A percentile compares a stretch with the other conserved stretches of the same genome.
These are phyloP conservation scores for Penaeus vannamei DNA, from an alignment of 1,140 invertebrate species.

Conservation along the genomic window DNA sequence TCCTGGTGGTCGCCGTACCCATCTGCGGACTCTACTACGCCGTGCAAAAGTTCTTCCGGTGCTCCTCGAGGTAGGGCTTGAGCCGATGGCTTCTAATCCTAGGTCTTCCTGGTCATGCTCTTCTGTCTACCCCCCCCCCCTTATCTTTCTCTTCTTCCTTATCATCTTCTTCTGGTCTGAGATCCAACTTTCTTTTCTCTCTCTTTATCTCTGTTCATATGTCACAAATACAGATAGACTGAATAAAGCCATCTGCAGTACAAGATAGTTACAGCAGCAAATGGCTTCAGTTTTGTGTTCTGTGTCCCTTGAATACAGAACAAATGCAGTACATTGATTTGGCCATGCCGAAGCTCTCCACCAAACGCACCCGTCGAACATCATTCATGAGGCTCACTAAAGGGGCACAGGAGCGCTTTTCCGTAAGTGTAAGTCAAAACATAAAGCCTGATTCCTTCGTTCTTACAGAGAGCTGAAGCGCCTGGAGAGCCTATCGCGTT, in stretches of 20 bases:
- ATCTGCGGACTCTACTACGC: slow-evolving; percentile 76
- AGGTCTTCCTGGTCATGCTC: neutral
- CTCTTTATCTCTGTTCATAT: neutral
- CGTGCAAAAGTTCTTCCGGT: slow-evolving; percentile 72
- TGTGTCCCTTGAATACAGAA: neutral
- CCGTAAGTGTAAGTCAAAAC: neutral
- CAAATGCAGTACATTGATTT: no score
- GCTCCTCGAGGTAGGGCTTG: slow-evolving; percentile 71
- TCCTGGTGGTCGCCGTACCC: slow-evolving; percentile 75
- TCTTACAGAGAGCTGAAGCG: slow-evolving; percentile 80
- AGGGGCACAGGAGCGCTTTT: no score
- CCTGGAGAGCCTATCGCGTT: slow-evolving; percentile 78
- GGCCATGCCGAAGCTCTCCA: no score
- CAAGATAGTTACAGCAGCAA: neutral
- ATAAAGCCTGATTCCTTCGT: neutral
- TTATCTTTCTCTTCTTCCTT: no score
- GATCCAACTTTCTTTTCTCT: no score
- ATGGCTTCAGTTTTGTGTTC: neutral
- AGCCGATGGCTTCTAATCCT: neutral
- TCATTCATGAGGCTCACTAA: no score
- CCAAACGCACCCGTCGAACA: no score
- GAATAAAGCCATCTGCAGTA: no score
- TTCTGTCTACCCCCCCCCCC: no score
- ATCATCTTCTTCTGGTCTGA: slow-evolving; percentile 18
- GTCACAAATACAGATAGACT: neutral